Percentiles rank a stretch among this genome's conserved stretches.
These are phyloP conservation scores for Rhagonycha fulva DNA, from an alignment of 2,888 invertebrate species.

Conservation along the genomic window DNA sequence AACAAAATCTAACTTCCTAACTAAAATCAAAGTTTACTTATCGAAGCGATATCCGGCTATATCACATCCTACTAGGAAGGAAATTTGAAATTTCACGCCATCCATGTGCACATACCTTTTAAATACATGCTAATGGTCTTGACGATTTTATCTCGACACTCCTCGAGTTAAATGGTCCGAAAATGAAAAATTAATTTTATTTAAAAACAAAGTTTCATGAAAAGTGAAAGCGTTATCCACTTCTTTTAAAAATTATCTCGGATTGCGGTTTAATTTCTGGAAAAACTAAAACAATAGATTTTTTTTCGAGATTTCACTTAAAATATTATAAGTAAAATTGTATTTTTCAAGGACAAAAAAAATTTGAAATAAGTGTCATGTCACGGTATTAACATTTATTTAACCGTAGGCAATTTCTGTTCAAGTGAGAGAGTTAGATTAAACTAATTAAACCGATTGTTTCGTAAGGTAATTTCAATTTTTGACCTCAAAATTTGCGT, in stretches of 20 bases:
- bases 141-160: background rate
- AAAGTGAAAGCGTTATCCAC: background rate
- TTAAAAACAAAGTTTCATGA: background rate
- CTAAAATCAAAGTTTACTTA: background rate
- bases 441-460: background rate
- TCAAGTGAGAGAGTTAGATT: background rate
- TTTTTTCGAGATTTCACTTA: background rate
- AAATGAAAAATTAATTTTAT: background rate
- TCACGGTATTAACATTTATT: background rate
- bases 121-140: background rate
- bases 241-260: background rate
- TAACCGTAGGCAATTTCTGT: background rate
- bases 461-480: background rate
- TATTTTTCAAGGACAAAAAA: background rate
- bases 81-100: background rate
- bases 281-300: background rate
- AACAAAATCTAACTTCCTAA: background rate
- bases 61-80: background rate
- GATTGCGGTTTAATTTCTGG: background rate
- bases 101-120: background rate
- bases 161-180: background rate
- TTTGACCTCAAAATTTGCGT: background rate
- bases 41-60: background rate
- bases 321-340: background rate
- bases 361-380: background rate